A percentile compares a stretch with the other conserved stretches of the same genome.
Conservation (phyloP, 2,888 invertebrate genomes). For the Drepanosiphum platanoidis region DNA sequence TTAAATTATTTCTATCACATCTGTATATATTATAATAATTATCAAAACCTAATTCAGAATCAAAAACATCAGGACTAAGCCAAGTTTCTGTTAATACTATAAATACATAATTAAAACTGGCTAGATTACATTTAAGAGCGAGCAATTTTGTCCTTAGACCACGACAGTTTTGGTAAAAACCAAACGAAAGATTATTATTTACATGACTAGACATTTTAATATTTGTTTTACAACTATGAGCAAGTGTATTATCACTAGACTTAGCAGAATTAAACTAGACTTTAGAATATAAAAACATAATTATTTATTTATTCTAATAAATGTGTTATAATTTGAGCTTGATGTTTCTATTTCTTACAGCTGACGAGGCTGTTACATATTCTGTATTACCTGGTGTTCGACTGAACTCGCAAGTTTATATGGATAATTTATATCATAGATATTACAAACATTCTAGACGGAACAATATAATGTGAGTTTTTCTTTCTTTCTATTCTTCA, state of each 20-base stretch:
- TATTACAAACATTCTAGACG: conserved; percentile 6
- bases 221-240: no score
- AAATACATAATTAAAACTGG: not conserved
- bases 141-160: not conserved
- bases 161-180: conserved; percentile 12
- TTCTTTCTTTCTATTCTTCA: not conserved
- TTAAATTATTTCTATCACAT: not conserved
- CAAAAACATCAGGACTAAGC: not conserved
- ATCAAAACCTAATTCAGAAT: not conserved
- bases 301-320: no score
- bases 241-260: no score
- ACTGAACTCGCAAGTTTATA: conserved; percentile 4
- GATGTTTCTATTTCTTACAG: no score
- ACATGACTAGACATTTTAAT: no score
- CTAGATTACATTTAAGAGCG: not conserved
- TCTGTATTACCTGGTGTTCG: conserved; percentile 17
- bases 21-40: not conserved
- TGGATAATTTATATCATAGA: conserved; percentile 12
- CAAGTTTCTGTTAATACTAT: not conserved
- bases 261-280: no score
- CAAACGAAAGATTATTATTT: not conserved
- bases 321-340: no score
- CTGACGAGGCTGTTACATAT: not conserved
- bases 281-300: no score
- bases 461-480: not conserved